phyloP scores from a whole-genome alignment of 1,140 invertebrate genomes.

The Aphidius ervi region DNA sequence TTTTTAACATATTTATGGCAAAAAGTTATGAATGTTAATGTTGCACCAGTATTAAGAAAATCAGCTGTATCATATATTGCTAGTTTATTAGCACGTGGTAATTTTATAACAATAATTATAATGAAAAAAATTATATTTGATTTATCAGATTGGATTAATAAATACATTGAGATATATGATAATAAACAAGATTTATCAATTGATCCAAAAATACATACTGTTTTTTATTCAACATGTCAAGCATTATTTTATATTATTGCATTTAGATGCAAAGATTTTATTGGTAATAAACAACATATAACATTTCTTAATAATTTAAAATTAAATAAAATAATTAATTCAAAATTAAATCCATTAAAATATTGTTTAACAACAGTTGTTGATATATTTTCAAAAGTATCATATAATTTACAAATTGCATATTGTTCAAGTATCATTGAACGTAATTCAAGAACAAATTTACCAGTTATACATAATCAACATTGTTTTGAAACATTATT shows the following conservation, averaged over 20 bases:
- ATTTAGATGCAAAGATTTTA: constrained; percentile 80
- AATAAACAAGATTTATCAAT: too few species aligned
- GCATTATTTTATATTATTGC: constrained; percentile 85
- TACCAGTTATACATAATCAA: constrained; percentile 56
- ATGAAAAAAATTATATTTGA: too few species aligned
- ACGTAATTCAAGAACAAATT: constrained; percentile 67
- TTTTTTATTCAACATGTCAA: constrained; percentile 89
- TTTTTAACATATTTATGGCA: constrained; percentile 74
- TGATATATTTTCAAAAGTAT: constrained; percentile 78
- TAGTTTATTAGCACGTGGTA: constrained; percentile 69
- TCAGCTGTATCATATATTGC: constrained; percentile 69
- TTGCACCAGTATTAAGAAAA: constrained; percentile 64
- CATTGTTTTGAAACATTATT: constrained; percentile 45
- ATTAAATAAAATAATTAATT: constrained; percentile 77
- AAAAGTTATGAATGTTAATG: constrained; percentile 66
- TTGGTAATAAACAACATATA: constrained; percentile 68
- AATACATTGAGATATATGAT: too few species aligned
- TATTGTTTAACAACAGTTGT: constrained; percentile 73
- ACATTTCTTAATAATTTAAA: constrained; percentile 76
- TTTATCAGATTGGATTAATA: too few species aligned
- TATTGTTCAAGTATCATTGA: constrained; percentile 90
- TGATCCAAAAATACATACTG: constrained; percentile 45
- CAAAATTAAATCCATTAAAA: constrained; percentile 81
- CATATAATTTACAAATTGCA: constrained; percentile 82
- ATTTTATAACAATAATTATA: constrained; percentile 57